phyloP scores from a whole-genome alignment of 2,797 vertebrate species.

The Sebastes oblongus region DNA sequence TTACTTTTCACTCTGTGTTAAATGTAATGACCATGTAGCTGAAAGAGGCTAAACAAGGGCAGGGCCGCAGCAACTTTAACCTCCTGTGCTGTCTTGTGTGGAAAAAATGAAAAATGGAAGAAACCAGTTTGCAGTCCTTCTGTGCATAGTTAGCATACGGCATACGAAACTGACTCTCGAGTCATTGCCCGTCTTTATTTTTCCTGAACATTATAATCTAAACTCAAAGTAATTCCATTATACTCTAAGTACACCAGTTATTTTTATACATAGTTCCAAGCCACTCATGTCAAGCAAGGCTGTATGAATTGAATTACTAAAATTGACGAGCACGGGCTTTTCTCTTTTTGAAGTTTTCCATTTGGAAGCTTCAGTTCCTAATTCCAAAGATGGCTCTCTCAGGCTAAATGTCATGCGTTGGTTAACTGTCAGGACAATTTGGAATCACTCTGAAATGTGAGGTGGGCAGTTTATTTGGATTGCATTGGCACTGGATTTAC shows the following conservation, averaged over 20 bases:
- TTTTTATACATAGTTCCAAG: conserved; percentile 51
- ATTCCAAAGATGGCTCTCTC: conserved; percentile 61
- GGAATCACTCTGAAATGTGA: conserved; percentile 46
- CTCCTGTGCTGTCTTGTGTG: conserved; percentile 12
- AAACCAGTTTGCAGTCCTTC: conserved; percentile 40
- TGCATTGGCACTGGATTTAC: conserved; percentile 34
- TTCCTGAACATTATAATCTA: conserved; percentile 58
- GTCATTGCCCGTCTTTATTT: conserved; percentile 53
- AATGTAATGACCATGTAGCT: neutral
- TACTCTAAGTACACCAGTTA: conserved; percentile 51
- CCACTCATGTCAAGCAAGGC: conserved; percentile 50
- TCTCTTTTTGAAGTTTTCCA: conserved; percentile 66
- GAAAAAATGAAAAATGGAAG: conserved; percentile 65
- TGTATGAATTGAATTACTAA: conserved; percentile 61
- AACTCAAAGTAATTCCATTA: conserved; percentile 69
- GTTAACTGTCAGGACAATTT: conserved; percentile 55
- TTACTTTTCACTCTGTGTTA: conserved; percentile 13
- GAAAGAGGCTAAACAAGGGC: conserved; percentile 17
- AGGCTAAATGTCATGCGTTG: conserved; percentile 53
- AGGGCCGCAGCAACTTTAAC: conserved; percentile 12
- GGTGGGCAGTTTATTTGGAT: conserved; percentile 73
- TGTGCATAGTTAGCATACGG: conserved; percentile 26
- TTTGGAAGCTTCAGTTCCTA: conserved; percentile 53
- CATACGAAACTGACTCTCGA: conserved; percentile 36
- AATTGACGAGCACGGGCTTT: conserved; percentile 56